Evolutionary conservation across 2,888 invertebrate genomes (phyloP).

Genomic region (Syrphus vitripennis): DNA sequence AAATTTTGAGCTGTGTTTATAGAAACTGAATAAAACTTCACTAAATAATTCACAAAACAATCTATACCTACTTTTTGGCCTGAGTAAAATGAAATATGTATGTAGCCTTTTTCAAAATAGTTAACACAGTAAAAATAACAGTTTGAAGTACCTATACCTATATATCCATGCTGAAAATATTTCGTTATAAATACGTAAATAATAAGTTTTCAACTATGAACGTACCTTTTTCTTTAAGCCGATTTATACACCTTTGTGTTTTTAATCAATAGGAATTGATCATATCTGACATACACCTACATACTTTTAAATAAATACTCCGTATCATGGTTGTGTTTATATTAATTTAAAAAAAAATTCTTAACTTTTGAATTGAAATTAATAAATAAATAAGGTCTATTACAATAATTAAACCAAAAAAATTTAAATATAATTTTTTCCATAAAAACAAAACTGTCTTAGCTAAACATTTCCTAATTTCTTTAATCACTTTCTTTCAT

Average conservation of each 20-base stretch:
- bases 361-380: not conserved
- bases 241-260: not conserved
- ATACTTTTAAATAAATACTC: slow-evolving; percentile 1
- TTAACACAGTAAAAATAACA: not conserved
- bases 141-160: not conserved
- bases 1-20: not conserved
- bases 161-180: no score
- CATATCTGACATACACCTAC: not conserved
- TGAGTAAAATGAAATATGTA: not conserved
- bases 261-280: slow-evolving; percentile 20
- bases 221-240: not conserved
- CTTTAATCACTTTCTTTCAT: not conserved
- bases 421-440: not conserved
- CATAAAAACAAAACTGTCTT: not conserved
- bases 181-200: no score
- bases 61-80: not conserved
- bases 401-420: not conserved
- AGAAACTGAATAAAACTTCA: not conserved
- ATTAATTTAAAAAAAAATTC: slow-evolving; percentile 13
- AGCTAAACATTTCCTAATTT: not conserved
- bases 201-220: not conserved
- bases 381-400: not conserved
- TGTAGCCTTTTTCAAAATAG: not conserved
- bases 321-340: slow-evolving; percentile 65
- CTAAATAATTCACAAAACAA: not conserved